A percentile compares a stretch with the other conserved stretches of the same genome.
Evolutionary conservation across 2,113 vertebrate species (phyloP).

Genomic region (Orycteropus afer): DNA sequence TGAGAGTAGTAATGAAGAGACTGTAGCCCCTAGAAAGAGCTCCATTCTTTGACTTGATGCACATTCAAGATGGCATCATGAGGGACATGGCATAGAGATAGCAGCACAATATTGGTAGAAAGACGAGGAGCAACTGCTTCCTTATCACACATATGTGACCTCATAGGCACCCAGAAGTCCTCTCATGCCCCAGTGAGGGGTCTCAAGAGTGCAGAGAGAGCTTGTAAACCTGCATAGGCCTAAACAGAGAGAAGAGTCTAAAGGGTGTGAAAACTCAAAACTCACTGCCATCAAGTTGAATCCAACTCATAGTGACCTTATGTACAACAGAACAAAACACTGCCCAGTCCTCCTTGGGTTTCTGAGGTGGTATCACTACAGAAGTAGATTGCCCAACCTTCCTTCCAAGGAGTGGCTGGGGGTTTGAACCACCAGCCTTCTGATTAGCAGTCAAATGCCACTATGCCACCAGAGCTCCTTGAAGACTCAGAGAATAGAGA

Average conservation of each 20-base stretch:
- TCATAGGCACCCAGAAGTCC: neutral
- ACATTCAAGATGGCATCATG: accelerated
- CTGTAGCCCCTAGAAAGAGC: neutral
- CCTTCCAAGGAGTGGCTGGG: too few relatives aligned
- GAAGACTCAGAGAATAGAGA: neutral
- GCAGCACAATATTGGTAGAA: neutral
- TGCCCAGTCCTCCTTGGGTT: too few relatives aligned
- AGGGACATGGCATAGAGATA: neutral
- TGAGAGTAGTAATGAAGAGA: neutral
- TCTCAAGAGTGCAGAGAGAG: neutral
- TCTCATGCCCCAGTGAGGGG: neutral
- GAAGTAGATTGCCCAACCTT: too few relatives aligned
- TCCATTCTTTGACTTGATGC: neutral
- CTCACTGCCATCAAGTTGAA: too few relatives aligned
- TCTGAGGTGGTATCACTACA: too few relatives aligned
- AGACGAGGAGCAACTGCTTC: neutral
- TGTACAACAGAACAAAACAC: too few relatives aligned
- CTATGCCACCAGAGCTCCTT: too few relatives aligned
- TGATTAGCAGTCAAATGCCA: too few relatives aligned
- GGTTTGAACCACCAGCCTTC: too few relatives aligned
- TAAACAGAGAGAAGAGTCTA: neutral
- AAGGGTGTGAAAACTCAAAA: neutral
- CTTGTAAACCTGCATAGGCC: too few relatives aligned
- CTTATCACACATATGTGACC: neutral
- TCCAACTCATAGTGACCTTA: too few relatives aligned